phyloP scores from a whole-genome alignment of 2,797 vertebrate genomes.

The Schizothorax lantsangensis region DNA sequence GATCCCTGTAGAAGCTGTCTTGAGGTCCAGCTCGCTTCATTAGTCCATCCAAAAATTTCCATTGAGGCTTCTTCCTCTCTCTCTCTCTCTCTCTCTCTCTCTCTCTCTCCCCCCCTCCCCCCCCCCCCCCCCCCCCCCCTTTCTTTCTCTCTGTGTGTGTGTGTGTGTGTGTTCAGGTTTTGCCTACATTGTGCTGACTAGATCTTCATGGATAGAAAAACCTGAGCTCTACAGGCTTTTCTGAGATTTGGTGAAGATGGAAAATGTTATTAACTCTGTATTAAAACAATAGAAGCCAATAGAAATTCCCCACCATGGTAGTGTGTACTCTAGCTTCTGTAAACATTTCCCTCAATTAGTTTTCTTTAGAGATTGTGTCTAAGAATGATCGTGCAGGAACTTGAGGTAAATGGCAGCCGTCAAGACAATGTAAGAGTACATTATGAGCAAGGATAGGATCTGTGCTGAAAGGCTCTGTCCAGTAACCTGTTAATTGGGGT shows the following conservation, averaged over 20 bases:
- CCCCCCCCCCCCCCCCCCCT: no score
- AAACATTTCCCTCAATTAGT: neutral
- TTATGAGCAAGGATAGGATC: slow-evolving; percentile 13
- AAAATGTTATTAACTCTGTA: neutral
- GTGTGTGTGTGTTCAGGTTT: neutral
- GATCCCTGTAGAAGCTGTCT: neutral
- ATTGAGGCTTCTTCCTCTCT: neutral
- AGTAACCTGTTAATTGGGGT: slow-evolving; percentile 48
- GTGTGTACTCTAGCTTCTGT: slow-evolving; percentile 25
- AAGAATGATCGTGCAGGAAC: neutral
- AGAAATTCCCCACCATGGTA: neutral
- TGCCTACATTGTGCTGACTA: slow-evolving; percentile 12
- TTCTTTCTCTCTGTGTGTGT: neutral
- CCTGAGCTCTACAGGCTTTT: neutral
- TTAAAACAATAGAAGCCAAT: neutral
- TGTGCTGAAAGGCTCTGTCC: slow-evolving; percentile 14
- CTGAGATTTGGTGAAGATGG: neutral
- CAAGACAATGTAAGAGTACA: slow-evolving; percentile 12
- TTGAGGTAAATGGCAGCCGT: slow-evolving; percentile 10
- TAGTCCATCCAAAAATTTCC: slow-evolving; percentile 8
- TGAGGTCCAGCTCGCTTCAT: neutral
- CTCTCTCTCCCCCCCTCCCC: neutral
- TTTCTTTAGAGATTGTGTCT: neutral
- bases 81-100: neutral
- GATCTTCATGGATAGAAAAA: neutral